Evolutionary conservation across 2,888 invertebrate genomes (phyloP).

Genomic region (Eupithecia subumbrata): DNA sequence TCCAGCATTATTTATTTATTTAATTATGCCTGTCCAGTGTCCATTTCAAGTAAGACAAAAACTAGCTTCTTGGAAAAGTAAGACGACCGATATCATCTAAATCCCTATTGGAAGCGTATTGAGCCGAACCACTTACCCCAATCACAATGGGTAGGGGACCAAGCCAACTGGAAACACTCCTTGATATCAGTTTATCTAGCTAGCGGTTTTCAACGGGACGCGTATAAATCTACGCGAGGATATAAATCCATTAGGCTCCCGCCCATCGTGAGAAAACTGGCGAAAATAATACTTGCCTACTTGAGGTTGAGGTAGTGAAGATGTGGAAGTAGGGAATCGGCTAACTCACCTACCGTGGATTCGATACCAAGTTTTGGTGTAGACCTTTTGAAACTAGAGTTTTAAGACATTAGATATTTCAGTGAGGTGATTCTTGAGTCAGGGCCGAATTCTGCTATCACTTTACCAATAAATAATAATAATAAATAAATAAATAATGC

Average conservation of each 20-base stretch:
- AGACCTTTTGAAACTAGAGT: background rate
- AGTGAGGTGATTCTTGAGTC: too few species aligned
- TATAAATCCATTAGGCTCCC: slow-evolving; percentile 50
- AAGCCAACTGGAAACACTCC: slow-evolving; percentile 11
- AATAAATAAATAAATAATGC: too few species aligned
- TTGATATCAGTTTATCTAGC: slow-evolving; percentile 43
- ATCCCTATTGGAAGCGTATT: slow-evolving; percentile 7
- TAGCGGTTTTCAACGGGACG: slow-evolving; percentile 45
- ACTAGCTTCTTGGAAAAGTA: background rate
- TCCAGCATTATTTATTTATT: too few species aligned
- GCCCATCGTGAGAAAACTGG: slow-evolving; percentile 35
- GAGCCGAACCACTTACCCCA: slow-evolving; percentile 10
- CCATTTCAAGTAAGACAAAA: background rate
- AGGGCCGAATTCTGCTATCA: too few species aligned
- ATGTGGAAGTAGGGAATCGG: background rate
- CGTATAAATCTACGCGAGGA: slow-evolving; percentile 49
- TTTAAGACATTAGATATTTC: too few species aligned
- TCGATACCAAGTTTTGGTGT: background rate
- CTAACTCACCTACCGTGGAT: background rate
- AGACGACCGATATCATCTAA: background rate
- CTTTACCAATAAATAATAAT: too few species aligned
- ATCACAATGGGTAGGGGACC: slow-evolving; percentile 11
- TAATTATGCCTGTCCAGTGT: background rate
- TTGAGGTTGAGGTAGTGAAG: background rate
- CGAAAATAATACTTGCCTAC: slow-evolving; percentile 35